Percentiles rank a stretch among this genome's conserved stretches.
Evolutionary conservation across 1,140 invertebrate species (phyloP).

Genomic region (Brachionus asplanchnoidis): DNA sequence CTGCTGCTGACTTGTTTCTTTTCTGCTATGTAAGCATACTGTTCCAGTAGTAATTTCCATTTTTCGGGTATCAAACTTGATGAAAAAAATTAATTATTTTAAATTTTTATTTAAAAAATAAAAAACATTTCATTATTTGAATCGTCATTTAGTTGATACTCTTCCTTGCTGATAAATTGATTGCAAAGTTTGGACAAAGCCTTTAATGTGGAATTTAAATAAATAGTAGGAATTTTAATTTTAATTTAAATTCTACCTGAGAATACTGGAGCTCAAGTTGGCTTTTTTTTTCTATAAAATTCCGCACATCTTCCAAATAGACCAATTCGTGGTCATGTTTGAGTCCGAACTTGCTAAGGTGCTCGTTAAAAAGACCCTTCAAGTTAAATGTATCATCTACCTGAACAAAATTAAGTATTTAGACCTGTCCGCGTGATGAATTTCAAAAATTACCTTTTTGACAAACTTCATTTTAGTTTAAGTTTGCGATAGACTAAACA

Average conservation of each 20-base stretch:
- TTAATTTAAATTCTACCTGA: background rate
- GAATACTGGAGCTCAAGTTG: slow-evolving; percentile 33
- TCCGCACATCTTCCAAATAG: slow-evolving; percentile 32
- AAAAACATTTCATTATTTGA: background rate
- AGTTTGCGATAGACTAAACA: background rate
- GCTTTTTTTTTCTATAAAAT: slow-evolving; percentile 38
- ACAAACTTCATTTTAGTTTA: slow-evolving; percentile 11
- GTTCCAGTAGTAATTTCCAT: slow-evolving; percentile 18
- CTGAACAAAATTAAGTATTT: background rate
- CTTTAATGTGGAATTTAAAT: background rate
- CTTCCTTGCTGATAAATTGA: slow-evolving; percentile 7
- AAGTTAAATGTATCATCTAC: slow-evolving; percentile 9
- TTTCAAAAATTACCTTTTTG: slow-evolving; percentile 24
- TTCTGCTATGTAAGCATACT: slow-evolving; percentile 36
- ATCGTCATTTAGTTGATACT: slow-evolving; percentile 11
- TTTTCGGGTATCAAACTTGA: slow-evolving; percentile 28
- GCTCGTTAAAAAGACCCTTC: slow-evolving; percentile 17
- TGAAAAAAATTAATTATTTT: background rate
- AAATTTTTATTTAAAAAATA: background rate
- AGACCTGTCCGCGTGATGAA: background rate
- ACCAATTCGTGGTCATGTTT: background rate
- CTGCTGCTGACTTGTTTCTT: slow-evolving; percentile 19
- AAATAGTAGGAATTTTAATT: background rate
- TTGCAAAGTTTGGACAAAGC: slow-evolving; percentile 8
- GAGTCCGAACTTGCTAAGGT: background rate